Percentiles rank a stretch among this genome's conserved stretches.
Evolutionary conservation across 2,888 invertebrate species (phyloP).

Genomic region (Sesia bembeciformis): DNA sequence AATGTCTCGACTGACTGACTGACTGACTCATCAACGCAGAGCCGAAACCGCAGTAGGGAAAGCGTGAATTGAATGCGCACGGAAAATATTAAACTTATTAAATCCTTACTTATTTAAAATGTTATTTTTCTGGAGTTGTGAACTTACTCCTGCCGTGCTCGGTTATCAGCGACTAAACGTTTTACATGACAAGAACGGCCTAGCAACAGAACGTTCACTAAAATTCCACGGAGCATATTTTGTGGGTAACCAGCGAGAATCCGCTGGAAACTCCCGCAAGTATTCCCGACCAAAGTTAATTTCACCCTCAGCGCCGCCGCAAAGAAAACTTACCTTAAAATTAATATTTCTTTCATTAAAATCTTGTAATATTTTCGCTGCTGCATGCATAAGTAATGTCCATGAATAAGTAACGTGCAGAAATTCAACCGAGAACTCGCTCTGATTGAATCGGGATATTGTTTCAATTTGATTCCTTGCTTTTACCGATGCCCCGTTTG

Average conservation of each 20-base stretch:
- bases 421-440: slow-evolving; percentile 30
- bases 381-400: slow-evolving; percentile 75
- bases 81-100: too few species aligned
- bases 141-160: too few species aligned
- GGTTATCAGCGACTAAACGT: too few species aligned
- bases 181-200: too few species aligned
- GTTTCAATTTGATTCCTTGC: not conserved
- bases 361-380: slow-evolving; percentile 75
- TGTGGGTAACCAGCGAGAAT: not conserved
- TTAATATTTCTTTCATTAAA: slow-evolving; percentile 77
- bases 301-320: slow-evolving; percentile 47
- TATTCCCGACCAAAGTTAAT: slow-evolving; percentile 44
- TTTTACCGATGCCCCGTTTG: not conserved
- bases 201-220: too few species aligned
- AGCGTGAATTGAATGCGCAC: too few species aligned
- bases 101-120: too few species aligned
- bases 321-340: slow-evolving; percentile 71
- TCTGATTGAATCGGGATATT: slow-evolving; percentile 14
- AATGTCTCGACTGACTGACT: too few species aligned
- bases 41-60: too few species aligned
- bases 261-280: not conserved
- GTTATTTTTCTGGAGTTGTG: too few species aligned
- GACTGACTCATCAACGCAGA: too few species aligned
- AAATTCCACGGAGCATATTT: not conserved
- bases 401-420: slow-evolving; percentile 69